Conservation (phyloP, 2,113 vertebrate genomes). For the Ictalurus punctatus region DNA sequence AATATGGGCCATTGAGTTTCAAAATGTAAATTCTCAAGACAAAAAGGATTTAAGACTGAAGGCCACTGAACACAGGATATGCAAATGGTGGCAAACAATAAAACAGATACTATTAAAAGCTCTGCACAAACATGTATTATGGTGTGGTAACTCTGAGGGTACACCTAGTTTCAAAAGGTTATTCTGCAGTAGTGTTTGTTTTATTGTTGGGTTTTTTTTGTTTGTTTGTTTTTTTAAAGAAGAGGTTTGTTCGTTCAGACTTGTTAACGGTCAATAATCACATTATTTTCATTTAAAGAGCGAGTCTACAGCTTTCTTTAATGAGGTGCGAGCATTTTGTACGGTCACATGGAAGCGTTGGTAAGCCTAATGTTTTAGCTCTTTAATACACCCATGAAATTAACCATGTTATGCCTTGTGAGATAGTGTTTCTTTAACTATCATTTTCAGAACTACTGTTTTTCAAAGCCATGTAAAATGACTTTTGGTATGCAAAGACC, state of each 20-base stretch:
- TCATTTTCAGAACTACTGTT: neutral
- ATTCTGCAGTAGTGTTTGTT: no score
- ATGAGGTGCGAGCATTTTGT: neutral
- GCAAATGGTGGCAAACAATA: no score
- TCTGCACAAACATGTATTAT: neutral
- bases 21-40: no score
- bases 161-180: no score
- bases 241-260: no score
- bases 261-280: neutral
- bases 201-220: no score
- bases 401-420: neutral
- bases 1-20: no score
- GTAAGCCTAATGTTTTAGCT: neutral
- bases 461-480: neutral
- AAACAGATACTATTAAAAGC: neutral
- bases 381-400: neutral
- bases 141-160: no score
- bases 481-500: neutral
- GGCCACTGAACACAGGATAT: no score
- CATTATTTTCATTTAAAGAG: neutral
- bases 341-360: neutral
- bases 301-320: neutral
- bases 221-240: no score
- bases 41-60: no score
- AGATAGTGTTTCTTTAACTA: neutral